phyloP scores from a whole-genome alignment of 2,113 vertebrate species.

The Mormyrus lacerda region DNA sequence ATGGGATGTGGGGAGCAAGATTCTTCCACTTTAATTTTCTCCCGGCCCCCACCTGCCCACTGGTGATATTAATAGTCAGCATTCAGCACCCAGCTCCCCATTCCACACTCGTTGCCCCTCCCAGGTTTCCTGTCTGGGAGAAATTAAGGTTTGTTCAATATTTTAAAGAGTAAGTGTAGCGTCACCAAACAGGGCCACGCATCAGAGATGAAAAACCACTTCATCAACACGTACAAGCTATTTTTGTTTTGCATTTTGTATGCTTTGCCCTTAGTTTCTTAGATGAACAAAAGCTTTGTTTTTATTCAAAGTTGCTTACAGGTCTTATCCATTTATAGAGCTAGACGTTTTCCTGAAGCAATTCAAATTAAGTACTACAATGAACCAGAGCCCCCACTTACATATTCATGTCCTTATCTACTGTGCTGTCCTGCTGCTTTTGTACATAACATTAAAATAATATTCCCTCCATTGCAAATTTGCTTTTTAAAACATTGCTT shows the following conservation, averaged over 20 bases:
- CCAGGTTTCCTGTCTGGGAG: constrained; percentile 35
- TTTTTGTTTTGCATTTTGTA: constrained; percentile 5
- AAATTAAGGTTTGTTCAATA: constrained; percentile 55
- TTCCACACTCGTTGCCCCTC: constrained; percentile 38
- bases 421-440: background rate
- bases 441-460: background rate
- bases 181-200: background rate
- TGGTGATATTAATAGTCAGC: constrained; percentile 59
- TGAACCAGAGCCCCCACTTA: background rate
- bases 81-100: constrained; percentile 47
- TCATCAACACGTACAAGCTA: background rate
- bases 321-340: background rate
- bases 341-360: background rate
- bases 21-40: constrained; percentile 60
- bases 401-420: constrained; percentile 2
- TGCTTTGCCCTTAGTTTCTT: background rate
- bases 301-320: constrained; percentile 1
- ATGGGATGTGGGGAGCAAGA: constrained; percentile 56
- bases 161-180: constrained; percentile 41
- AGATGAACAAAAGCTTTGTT: background rate
- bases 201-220: background rate
- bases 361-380: constrained; percentile 3
- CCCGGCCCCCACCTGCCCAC: constrained; percentile 29
- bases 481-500: background rate
- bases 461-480: background rate